Evolutionary conservation across 2,113 vertebrate genomes (phyloP).

Genomic region (Phocoena sinus): DNA sequence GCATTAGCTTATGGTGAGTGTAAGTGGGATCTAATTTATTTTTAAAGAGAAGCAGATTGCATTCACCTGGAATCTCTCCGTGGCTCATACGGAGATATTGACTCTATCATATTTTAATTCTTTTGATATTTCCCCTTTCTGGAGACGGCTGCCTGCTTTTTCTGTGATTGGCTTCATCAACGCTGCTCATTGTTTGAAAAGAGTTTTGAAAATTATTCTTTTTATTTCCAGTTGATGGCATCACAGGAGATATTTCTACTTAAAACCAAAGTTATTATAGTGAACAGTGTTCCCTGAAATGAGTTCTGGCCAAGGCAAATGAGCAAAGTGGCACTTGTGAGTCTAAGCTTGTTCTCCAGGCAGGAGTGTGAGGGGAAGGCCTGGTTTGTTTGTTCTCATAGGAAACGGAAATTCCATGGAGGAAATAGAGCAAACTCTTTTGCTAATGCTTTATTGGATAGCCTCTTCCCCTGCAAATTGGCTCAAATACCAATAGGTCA

Average conservation of each 20-base stretch:
- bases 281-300: slow-evolving; percentile 44
- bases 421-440: not conserved
- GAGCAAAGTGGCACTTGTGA: not conserved
- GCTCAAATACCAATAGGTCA: not conserved
- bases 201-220: slow-evolving; percentile 55
- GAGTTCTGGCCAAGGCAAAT: slow-evolving; percentile 22
- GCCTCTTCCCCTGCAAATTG: not conserved
- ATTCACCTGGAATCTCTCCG: not conserved
- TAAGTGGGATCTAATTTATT: not conserved
- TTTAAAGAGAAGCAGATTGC: not conserved
- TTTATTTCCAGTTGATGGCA: slow-evolving; percentile 61
- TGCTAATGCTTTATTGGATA: not conserved
- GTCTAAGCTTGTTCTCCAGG: not conserved
- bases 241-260: slow-evolving; percentile 46
- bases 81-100: not conserved
- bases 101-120: not conserved
- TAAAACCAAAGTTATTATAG: slow-evolving; percentile 45
- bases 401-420: not conserved
- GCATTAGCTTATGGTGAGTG: not conserved
- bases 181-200: slow-evolving; percentile 2
- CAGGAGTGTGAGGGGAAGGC: not conserved
- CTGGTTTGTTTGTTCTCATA: not conserved
- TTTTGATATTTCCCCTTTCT: not conserved
- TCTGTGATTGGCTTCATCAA: not conserved
- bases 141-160: not conserved